Evolutionary conservation across 53 echinoderm and acorn worm genomes (phyloP), one percentile per base, ranked within the genome.

Genomic region (Astropecten irregularis): DNA sequence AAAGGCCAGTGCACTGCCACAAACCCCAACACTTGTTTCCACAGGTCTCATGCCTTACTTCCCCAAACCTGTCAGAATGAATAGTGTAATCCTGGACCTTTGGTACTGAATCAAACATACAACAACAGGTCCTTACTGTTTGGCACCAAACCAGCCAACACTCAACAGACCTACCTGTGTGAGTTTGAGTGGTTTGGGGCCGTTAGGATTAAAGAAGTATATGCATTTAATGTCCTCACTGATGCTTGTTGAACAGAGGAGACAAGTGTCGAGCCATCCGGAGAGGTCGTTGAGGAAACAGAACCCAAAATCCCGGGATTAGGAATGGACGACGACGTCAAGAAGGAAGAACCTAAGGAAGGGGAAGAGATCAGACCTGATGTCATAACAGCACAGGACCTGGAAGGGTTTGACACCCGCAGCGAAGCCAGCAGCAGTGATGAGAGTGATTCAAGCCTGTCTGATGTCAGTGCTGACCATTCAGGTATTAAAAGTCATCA

Each of bases 341-440:
- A 76, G 58, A 39, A 49, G 19, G 64, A 72, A 15, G 85, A 77
- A 26, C 30, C 69, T 0, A 54, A 46, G 27, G 82, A 65, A 20
- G 65, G 48, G 0, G 55, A 49, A 31, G 71, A 72, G 52, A 22
- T 38, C 4, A 71, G 60, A 9, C 62, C 88, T 3, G 79, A 88
- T 20, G 68, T 56, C 1, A 71, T 83, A 13, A 33, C 55, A 19
- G 87, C 73, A 2, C 87, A 85, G 54, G 76, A 92, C 60, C 69
- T 90, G n/a, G 94, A 94, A 9, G 92, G 67, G 1, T 97, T 89
- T 67, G 94, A 97, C 67, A 94, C 94, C 0, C 84, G 97, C 67
- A 97, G 97, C 42, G 97, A 97, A 40, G 97, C 97, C 38, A 93
- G 97, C 77, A 89, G 92, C 36, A 92, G 88, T 34, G 82, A 79